These are phyloP conservation scores for Brachionus paranguensis DNA, from an alignment of 1,140 invertebrate genomes.

Conservation along the genomic window DNA sequence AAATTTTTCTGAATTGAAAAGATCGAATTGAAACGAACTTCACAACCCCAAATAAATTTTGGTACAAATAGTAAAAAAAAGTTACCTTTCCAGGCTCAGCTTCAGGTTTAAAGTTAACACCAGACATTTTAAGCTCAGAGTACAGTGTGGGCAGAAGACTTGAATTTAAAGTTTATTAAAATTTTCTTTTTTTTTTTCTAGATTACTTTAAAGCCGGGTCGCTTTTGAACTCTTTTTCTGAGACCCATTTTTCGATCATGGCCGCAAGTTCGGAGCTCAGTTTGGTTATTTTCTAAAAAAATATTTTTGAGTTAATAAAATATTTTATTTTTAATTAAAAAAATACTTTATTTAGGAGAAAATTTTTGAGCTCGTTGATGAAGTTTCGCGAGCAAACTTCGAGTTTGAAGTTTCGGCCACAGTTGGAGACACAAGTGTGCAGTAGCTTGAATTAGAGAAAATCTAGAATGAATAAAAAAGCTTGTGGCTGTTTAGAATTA, in stretches of 20 bases:
- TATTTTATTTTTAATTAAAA: neutral
- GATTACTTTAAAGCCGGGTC: conserved; percentile 25
- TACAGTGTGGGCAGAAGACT: neutral
- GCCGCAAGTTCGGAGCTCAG: neutral
- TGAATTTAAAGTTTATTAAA: neutral
- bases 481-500: neutral
- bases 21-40: too few relatives aligned
- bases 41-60: too few relatives aligned
- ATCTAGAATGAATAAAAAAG: too few relatives aligned
- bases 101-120: neutral
- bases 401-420: neutral
- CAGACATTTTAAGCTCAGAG: neutral
- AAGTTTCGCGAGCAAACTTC: neutral
- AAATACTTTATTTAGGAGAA: conserved; percentile 14
- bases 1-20: too few relatives aligned
- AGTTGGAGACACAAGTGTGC: neutral
- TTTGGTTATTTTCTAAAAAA: neutral
- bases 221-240: conserved; percentile 17
- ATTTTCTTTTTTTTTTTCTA: neutral
- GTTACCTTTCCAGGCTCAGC: neutral
- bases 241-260: conserved; percentile 24
- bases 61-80: too few relatives aligned
- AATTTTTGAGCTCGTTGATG: neutral
- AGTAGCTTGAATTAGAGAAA: neutral
- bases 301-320: neutral